Evolutionary conservation across 2,888 invertebrate species (phyloP).

Genomic region (Harmothoe impar): DNA sequence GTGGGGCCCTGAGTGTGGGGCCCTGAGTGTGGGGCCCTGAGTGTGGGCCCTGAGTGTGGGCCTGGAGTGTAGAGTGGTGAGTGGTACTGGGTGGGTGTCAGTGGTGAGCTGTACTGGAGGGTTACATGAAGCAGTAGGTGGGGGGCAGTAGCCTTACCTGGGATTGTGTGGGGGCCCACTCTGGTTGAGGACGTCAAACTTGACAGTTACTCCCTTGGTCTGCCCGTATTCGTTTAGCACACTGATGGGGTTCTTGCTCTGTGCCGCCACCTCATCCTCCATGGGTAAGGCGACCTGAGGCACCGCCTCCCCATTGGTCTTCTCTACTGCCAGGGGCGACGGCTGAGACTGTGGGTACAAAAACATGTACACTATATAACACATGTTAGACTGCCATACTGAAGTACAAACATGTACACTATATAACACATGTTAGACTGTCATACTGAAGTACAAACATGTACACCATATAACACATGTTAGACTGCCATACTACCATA

Average conservation of each 20-base stretch:
- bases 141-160: constrained; percentile 74
- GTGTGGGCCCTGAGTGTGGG: too few relatives aligned
- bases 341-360: background rate
- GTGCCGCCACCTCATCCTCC: constrained; percentile 74
- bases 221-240: constrained; percentile 84
- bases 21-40: too few relatives aligned
- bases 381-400: too few relatives aligned
- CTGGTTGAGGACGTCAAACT: constrained; percentile 80
- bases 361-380: too few relatives aligned
- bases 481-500: too few relatives aligned
- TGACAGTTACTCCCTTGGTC: constrained; percentile 79
- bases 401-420: too few relatives aligned
- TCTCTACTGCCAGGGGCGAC: background rate
- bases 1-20: too few relatives aligned
- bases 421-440: too few relatives aligned
- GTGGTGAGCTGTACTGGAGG: background rate
- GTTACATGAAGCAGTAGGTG: background rate
- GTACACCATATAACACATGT: too few relatives aligned
- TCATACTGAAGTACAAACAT: too few relatives aligned
- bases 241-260: constrained; percentile 83
- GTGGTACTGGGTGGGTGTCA: too few relatives aligned
- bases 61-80: too few relatives aligned
- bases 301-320: constrained; percentile 33
- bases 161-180: constrained; percentile 83
- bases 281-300: constrained; percentile 20